Conservation (phyloP, 2,113 vertebrate genomes). For the Cochlearius cochlearius region DNA sequence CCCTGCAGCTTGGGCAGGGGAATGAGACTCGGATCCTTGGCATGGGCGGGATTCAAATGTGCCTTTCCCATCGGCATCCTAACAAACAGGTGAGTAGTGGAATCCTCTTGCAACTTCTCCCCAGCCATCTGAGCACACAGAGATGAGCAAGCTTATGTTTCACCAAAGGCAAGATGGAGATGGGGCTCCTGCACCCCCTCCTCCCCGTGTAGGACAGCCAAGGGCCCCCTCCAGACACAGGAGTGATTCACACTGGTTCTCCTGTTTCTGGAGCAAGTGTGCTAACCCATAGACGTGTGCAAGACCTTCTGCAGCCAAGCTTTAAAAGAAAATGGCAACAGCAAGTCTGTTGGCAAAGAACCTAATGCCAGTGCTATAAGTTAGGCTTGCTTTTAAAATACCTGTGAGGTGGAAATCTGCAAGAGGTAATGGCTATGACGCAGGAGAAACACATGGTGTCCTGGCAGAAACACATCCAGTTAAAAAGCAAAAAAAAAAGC, state of each 20-base stretch:
- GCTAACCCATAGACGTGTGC: neutral
- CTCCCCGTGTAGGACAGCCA: accelerated
- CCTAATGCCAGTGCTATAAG: neutral
- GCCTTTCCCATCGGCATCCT: neutral
- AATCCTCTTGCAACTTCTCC: neutral
- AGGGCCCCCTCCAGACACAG: neutral
- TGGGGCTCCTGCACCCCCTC: neutral
- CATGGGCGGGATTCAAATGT: neutral
- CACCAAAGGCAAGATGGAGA: neutral
- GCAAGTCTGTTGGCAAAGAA: neutral
- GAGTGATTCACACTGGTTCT: neutral
- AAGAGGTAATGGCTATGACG: neutral
- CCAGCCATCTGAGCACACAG: neutral
- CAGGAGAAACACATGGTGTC: neutral
- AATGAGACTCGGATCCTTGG: neutral
- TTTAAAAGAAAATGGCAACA: neutral
- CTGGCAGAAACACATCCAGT: neutral
- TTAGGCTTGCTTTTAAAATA: neutral
- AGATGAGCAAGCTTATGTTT: neutral
- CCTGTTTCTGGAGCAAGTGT: neutral
- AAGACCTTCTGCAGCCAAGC: neutral
- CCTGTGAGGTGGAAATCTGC: neutral
- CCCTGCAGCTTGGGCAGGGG: neutral
- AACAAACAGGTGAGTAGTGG: neutral
- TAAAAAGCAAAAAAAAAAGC: neutral